Percentiles rank a stretch among this genome's conserved stretches.
Conservation (phyloP, 2,797 vertebrate genomes). For the Gallirallus australis region DNA sequence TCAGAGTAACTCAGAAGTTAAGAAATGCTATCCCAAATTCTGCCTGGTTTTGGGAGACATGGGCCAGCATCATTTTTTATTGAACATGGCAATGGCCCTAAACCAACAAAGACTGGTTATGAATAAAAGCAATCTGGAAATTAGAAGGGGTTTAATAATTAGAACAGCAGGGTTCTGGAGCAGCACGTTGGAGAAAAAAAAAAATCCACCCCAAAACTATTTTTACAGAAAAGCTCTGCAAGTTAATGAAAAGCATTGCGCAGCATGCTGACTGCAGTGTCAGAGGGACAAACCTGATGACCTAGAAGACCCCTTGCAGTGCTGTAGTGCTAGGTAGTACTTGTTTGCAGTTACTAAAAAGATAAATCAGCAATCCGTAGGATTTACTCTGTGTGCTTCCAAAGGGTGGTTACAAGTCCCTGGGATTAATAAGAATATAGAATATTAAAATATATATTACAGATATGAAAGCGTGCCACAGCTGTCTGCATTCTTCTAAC, state of each 20-base stretch:
- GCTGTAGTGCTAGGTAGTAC: background rate
- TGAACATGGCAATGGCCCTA: background rate
- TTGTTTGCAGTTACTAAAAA: background rate
- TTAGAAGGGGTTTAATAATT: background rate
- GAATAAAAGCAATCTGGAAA: background rate
- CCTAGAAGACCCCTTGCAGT: background rate
- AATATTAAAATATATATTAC: background rate
- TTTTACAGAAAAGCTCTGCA: background rate
- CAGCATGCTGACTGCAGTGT: background rate
- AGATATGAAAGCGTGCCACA: background rate
- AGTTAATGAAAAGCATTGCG: background rate
- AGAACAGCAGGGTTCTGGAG: background rate
- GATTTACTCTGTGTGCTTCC: background rate
- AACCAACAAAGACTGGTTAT: background rate
- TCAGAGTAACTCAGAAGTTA: background rate
- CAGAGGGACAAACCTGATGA: background rate
- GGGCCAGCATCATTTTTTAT: background rate
- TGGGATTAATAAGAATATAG: background rate
- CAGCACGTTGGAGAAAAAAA: background rate
- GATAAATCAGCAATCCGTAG: background rate
- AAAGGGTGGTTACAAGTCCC: background rate
- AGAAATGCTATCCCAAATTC: background rate
- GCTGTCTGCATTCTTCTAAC: background rate
- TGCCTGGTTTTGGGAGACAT: background rate
- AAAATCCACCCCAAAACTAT: background rate